Evolutionary conservation across 2,888 invertebrate species (phyloP).

Genomic region (Drepanosiphum platanoidis): DNA sequence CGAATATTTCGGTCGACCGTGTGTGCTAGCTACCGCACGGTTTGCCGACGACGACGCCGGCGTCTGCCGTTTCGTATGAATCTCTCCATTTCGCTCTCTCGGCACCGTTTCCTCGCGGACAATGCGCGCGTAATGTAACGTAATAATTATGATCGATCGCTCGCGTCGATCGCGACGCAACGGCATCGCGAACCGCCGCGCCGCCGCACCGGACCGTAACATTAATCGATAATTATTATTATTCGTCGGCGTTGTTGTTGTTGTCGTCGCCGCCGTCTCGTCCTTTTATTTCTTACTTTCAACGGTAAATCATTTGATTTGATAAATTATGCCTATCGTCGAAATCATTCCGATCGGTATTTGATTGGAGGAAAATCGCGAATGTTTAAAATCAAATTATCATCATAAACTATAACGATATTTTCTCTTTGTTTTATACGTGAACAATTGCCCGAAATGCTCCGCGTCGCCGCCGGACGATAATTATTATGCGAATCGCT

Average conservation of each 20-base stretch:
- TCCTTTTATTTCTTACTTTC: not conserved
- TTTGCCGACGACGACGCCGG: not conserved
- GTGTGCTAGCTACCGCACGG: not conserved
- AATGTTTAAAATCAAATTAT: not conserved
- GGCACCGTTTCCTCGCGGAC: not conserved
- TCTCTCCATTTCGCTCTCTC: not conserved
- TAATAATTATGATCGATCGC: not conserved
- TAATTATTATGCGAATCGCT: not conserved
- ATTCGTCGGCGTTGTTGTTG: not conserved
- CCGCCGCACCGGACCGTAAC: slow-evolving; percentile 1
- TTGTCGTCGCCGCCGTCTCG: not conserved
- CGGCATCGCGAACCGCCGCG: slow-evolving; percentile 1
- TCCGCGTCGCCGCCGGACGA: not conserved
- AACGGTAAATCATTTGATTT: slow-evolving; percentile 28
- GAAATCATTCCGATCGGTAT: not conserved
- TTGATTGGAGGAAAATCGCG: not conserved
- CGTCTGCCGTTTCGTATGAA: not conserved
- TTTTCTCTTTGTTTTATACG: not conserved
- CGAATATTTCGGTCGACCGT: slow-evolving; percentile 9
- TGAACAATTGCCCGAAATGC: not conserved
- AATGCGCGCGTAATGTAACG: not conserved
- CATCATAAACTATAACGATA: not conserved
- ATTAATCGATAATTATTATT: slow-evolving; percentile 23
- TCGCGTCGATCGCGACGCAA: not conserved
- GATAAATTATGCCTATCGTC: not conserved